Evolutionary conservation across 2,113 vertebrate genomes (phyloP), one percentile per base, ranked within the genome.

Genomic region (Loxodonta africana): DNA sequence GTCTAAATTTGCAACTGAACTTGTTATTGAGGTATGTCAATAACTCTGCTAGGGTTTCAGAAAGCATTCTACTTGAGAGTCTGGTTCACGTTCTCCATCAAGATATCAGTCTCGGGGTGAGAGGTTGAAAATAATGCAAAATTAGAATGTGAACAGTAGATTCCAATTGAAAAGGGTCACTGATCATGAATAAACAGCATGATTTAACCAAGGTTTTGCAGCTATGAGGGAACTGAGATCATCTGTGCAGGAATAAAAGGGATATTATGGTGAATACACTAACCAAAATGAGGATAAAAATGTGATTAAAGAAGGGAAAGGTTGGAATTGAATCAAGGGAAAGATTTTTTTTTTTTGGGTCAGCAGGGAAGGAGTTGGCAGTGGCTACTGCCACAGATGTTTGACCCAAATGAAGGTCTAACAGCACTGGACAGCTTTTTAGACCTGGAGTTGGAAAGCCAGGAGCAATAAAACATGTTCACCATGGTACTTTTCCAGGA

Each of bases 91-190:
- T 76, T 69, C 41, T 94, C 83, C 57, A 94, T 51, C n/a, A 78
- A 73, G 28, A 33, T 71, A 63, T 37, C 25, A 77, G n/a, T 80
- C 6, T 21, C 9, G 28, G 4, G 48, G 25, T 4, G 44, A 94
- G n/a, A 78, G 6, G 33, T 41, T 81, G 41, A 96, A 95, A 76
- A 83, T 76, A 83, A 87, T 46, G 77, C 28, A 94, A 85, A 91
- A 48, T 82, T 41, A 77, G 60, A 95, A 95, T 8, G 28, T 67
- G 73, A 94, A 85, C 10, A 6, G 9, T 57, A 5, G 37, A 90
- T 82, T 93, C 37, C 20, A 88, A 86, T 74, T 69, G 67, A 83
- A 88, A 97, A 91, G 76, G 15, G n/a, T 65, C 60, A 37, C 82
- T 77, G 53, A 80, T 28, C 37, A 63, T 10, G 78, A 60, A 94